A percentile compares a stretch with the other conserved stretches of the same genome.
phyloP scores from a whole-genome alignment of 2,113 vertebrate species.

The Donacobius atricapilla region DNA sequence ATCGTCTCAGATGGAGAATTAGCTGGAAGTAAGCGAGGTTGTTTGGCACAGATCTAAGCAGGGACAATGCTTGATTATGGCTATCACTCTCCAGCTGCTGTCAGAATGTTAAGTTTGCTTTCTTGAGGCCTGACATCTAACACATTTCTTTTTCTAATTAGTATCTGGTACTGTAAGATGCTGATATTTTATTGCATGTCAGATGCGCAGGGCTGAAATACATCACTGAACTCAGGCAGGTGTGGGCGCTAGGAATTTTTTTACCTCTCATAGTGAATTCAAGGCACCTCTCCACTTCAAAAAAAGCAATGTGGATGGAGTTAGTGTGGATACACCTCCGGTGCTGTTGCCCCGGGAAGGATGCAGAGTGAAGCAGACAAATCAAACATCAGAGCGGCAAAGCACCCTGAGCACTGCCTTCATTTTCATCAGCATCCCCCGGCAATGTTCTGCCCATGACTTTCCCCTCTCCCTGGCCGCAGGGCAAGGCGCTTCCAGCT shows the following conservation, averaged over 20 bases:
- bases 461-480: neutral
- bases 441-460: neutral
- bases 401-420: neutral
- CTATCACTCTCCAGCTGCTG: constrained; percentile 46
- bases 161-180: constrained; percentile 21
- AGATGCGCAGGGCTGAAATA: constrained; percentile 11
- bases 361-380: neutral
- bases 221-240: neutral
- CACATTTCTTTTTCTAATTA: constrained; percentile 43
- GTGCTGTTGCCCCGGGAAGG: neutral
- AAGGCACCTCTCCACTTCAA: neutral
- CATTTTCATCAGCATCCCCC: neutral
- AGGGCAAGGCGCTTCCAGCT: neutral
- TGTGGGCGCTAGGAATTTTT: neutral
- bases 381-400: neutral
- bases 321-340: neutral
- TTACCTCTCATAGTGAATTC: neutral
- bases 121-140: constrained; percentile 13
- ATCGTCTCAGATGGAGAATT: constrained; percentile 25
- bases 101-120: constrained; percentile 52
- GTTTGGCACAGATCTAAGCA: constrained; percentile 50
- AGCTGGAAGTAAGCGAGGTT: constrained; percentile 49
- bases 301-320: neutral
- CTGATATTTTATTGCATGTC: neutral
- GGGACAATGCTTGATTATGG: constrained; percentile 63